These are phyloP conservation scores for Drosophila truncata DNA, from an alignment of 1,140 invertebrate species.

Conservation along the genomic window DNA sequence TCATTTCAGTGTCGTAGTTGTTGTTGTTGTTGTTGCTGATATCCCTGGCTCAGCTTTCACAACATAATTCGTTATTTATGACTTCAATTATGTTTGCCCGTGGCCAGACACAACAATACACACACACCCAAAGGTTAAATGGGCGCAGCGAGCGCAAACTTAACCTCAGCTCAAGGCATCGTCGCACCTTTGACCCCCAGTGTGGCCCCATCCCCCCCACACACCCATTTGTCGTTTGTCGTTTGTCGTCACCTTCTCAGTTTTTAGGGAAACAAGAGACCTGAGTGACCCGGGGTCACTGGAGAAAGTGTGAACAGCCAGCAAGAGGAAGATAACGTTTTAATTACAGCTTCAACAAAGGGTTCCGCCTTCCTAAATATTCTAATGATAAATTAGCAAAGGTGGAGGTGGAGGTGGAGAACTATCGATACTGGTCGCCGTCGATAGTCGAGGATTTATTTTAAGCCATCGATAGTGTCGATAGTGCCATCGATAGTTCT, in stretches of 20 bases:
- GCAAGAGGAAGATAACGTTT: conserved; percentile 26
- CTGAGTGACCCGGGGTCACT: conserved; percentile 25
- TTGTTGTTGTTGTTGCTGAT: conserved; percentile 13
- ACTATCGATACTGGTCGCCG: too few species aligned
- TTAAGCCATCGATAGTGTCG: too few species aligned
- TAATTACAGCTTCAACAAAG: conserved; percentile 37
- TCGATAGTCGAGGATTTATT: too few species aligned
- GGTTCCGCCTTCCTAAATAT: conserved; percentile 15
- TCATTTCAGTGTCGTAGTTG: conserved; percentile 9
- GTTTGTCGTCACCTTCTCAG: conserved; percentile 69
- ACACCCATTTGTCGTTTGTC: conserved; percentile 54
- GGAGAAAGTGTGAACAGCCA: conserved; percentile 10
- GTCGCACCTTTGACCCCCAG: conserved; percentile 27
- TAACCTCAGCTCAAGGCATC: conserved; percentile 49
- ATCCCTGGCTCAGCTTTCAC: conserved; percentile 67
- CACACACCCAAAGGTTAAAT: conserved; percentile 64
- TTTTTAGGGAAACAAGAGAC: conserved; percentile 21
- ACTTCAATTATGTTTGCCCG: conserved; percentile 82
- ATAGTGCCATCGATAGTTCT: too few species aligned
- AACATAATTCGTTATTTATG: conserved; percentile 84
- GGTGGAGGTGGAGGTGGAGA: too few species aligned
- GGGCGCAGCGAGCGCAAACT: conserved; percentile 67
- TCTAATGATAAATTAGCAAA: conserved; percentile 47
- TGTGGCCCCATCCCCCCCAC: conserved; percentile 44
- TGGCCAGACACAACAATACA: conserved; percentile 45